These are phyloP conservation scores for Zosterops borbonicus DNA, from an alignment of 2,113 vertebrate species.

Conservation along the genomic window DNA sequence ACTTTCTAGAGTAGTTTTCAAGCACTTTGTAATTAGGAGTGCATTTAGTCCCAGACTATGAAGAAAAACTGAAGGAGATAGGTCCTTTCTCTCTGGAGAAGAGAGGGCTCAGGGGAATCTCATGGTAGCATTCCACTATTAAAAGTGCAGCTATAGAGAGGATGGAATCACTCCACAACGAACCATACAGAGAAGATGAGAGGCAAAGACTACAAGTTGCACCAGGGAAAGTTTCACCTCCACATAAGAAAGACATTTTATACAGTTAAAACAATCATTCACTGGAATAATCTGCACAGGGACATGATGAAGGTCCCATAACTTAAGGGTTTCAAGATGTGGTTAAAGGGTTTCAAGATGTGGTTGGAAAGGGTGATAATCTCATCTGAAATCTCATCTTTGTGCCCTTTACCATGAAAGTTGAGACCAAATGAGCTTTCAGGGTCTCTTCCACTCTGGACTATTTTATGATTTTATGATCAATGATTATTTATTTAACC, in stretches of 20 bases:
- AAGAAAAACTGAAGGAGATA: background rate
- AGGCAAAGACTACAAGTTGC: background rate
- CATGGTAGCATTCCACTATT: background rate
- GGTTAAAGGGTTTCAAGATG: background rate
- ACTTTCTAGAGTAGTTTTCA: background rate
- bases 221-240: background rate
- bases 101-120: background rate
- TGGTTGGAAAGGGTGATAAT: background rate
- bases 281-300: background rate
- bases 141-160: background rate
- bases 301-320: fast-evolving
- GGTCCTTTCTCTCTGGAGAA: background rate
- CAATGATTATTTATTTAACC: background rate
- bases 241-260: background rate
- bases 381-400: background rate
- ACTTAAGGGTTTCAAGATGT: background rate
- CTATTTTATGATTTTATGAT: background rate
- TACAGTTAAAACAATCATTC: background rate
- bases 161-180: background rate
- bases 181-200: background rate
- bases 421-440: background rate
- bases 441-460: background rate
- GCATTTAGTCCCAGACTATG: background rate
- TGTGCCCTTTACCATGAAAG: fast-evolving
- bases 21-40: background rate